phyloP scores from a whole-genome alignment of 2,797 vertebrate species.

The Rhinogobio ventralis region DNA sequence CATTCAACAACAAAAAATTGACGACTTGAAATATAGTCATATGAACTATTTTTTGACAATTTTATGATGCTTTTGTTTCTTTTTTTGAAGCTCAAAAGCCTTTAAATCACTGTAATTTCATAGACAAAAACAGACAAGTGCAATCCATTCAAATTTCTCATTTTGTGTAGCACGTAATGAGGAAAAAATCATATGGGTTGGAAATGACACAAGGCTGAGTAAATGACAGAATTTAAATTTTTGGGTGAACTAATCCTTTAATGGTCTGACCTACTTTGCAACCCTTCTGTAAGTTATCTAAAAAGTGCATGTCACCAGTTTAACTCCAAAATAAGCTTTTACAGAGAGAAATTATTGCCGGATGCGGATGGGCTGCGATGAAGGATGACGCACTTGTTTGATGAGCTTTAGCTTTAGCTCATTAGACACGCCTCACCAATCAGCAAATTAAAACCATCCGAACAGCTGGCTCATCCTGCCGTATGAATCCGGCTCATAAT shows the following conservation, averaged over 20 bases:
- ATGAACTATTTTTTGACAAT: not conserved
- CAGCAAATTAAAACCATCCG: constrained; percentile 34
- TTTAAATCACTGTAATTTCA: not conserved
- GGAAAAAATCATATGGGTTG: not conserved
- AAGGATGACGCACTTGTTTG: constrained; percentile 37
- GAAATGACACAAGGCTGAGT: not conserved
- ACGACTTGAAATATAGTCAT: not conserved
- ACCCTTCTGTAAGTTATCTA: constrained; percentile 2
- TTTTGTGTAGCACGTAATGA: not conserved
- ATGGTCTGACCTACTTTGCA: constrained; percentile 33
- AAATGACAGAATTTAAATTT: not conserved
- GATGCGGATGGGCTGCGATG: constrained; percentile 27
- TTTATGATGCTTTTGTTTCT: not conserved
- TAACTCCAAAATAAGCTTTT: constrained; percentile 21
- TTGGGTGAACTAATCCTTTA: constrained; percentile 19
- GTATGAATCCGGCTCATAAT: constrained; percentile 18
- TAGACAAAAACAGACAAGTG: not conserved
- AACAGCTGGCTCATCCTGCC: constrained; percentile 44
- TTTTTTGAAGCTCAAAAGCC: not conserved
- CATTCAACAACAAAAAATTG: not conserved
- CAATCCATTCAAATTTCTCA: not conserved
- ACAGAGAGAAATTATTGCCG: constrained; percentile 15
- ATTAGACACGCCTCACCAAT: constrained; percentile 43
- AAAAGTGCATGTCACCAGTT: constrained; percentile 43
- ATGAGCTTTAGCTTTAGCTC: constrained; percentile 44